Conservation (phyloP, 2,113 vertebrate species). For the Egretta garzetta region DNA sequence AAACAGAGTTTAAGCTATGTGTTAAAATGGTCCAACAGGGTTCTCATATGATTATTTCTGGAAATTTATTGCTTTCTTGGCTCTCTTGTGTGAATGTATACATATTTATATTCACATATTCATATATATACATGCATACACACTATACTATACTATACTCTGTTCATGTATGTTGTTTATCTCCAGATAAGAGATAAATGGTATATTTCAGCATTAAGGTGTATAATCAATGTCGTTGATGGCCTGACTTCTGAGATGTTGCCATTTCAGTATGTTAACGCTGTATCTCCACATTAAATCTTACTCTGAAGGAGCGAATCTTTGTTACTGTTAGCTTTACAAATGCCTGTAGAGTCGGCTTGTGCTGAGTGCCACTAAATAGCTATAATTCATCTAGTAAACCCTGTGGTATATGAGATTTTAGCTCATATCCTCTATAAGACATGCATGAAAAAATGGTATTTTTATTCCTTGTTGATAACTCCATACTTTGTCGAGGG, state of each 20-base stretch:
- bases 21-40: not conserved
- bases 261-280: not conserved
- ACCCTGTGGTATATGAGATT: not conserved
- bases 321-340: not conserved
- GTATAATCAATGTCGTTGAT: not conserved
- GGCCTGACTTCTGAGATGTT: not conserved
- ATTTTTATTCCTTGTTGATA: not conserved
- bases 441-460: not conserved
- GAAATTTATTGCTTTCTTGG: not conserved
- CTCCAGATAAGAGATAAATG: not conserved
- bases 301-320: not conserved
- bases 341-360: not conserved
- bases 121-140: not conserved
- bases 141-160: not conserved
- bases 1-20: not conserved
- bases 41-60: not conserved
- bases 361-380: not conserved
- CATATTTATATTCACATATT: not conserved
- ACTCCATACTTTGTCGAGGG: not conserved
- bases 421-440: not conserved
- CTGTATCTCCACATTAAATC: not conserved
- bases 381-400: not conserved
- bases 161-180: not conserved
- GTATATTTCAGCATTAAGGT: accelerated
- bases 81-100: not conserved